These are phyloP conservation scores for Pristionchus entomophagus DNA, from an alignment of 2,888 invertebrate genomes.

Conservation along the genomic window DNA sequence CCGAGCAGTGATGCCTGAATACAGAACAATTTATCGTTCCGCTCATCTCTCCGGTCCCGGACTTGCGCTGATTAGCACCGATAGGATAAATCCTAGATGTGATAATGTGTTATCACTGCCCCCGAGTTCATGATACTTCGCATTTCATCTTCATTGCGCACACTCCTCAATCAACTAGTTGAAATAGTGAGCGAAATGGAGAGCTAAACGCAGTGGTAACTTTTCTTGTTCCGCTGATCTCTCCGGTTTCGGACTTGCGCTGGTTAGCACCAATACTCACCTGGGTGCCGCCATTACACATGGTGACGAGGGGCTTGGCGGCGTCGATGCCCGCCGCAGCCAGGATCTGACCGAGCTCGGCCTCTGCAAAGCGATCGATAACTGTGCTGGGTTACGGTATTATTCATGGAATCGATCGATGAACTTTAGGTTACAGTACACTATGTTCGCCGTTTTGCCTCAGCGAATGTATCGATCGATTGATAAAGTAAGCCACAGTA, in stretches of 20 bases:
- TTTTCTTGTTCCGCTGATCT: too few relatives aligned
- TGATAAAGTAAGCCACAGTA: neutral
- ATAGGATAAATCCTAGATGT: too few relatives aligned
- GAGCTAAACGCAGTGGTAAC: too few relatives aligned
- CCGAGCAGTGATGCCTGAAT: constrained; percentile 35
- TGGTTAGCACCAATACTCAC: neutral
- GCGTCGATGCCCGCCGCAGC: constrained; percentile 49
- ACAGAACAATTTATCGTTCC: too few relatives aligned
- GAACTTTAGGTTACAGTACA: neutral
- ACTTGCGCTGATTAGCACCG: too few relatives aligned
- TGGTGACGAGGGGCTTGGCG: constrained; percentile 57
- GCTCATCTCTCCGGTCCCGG: too few relatives aligned
- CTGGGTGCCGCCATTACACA: constrained; percentile 70
- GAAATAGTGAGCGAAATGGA: too few relatives aligned
- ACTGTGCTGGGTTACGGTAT: neutral
- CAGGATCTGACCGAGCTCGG: neutral
- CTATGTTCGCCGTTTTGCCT: neutral
- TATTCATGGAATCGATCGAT: neutral
- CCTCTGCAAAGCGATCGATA: neutral
- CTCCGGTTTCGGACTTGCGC: too few relatives aligned
- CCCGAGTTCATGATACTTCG: too few relatives aligned
- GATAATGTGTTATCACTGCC: too few relatives aligned
- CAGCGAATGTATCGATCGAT: neutral
- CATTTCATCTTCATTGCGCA: too few relatives aligned
- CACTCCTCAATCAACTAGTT: too few relatives aligned